phyloP scores from a whole-genome alignment of 2,888 invertebrate species.

The Lasiommata megera region DNA sequence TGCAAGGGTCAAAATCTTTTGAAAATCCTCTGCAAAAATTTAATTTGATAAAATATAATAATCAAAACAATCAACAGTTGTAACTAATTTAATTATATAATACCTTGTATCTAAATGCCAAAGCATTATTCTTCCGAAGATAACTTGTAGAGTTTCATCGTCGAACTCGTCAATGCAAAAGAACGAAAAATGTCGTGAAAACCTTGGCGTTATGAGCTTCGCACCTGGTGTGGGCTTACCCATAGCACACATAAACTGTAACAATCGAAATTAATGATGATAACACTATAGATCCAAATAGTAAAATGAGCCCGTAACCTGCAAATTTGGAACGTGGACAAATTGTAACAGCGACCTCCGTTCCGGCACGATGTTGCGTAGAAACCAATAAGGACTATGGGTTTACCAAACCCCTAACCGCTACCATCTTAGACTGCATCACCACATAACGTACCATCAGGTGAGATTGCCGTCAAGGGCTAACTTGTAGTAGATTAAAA shows the following conservation, averaged over 20 bases:
- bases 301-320: too few relatives aligned
- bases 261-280: constrained; percentile 23
- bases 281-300: background rate
- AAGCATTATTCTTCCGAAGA: constrained; percentile 93
- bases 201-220: constrained; percentile 91
- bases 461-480: too few relatives aligned
- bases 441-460: too few relatives aligned
- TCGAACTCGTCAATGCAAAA: constrained; percentile 94
- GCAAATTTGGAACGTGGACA: too few relatives aligned
- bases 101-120: constrained; percentile 98
- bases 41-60: constrained; percentile 15
- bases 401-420: too few relatives aligned
- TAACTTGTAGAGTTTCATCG: constrained; percentile 90
- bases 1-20: constrained; percentile 96
- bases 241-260: constrained; percentile 93
- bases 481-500: too few relatives aligned
- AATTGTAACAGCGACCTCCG: too few relatives aligned
- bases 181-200: constrained; percentile 92
- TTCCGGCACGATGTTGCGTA: too few relatives aligned
- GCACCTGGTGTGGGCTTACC: constrained; percentile 89
- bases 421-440: too few relatives aligned
- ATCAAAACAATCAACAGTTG: background rate
- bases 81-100: background rate
- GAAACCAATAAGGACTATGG: too few relatives aligned
- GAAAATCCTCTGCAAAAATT: constrained; percentile 89